Evolutionary conservation across 2,888 invertebrate species (phyloP), one percentile per base, ranked within the genome.

Genomic region (Cephus pulcher): DNA sequence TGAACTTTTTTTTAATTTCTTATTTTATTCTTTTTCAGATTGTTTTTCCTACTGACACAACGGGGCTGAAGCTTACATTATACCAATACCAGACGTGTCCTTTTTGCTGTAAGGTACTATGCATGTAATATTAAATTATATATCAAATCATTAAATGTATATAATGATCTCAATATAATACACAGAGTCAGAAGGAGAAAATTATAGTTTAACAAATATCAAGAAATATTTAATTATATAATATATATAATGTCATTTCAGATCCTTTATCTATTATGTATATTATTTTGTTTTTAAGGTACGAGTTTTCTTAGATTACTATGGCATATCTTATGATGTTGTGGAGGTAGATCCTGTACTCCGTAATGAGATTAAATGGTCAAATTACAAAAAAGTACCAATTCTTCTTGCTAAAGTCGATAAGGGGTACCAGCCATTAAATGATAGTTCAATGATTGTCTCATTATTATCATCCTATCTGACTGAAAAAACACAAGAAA

Each of bases 51-150:
- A 92, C 93, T 4, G 96, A 97, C 88, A 92, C 89, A 1, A 93
- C 93, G 73, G 95, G 95, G 35, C 92, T 98, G 79, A 95, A 97
- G 85, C 92, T 99, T 74, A 96, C 97, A 0, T 93, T 99, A 32
- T 99, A 97, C 90, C 99, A 99, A 93, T 99, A 98, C 90, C 97
- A 98, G 88, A 98, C 98, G 0, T 99, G 99, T 89, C 99, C 99
- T 0, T 99, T 99, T 92, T 99, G 99, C 92, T 98, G 98, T 90
- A 99, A 99, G 93, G 96, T 96, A 32, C 56, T 56, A 56, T 56
- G 56, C 56, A 23, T 82, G 34, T 76, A 70, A 32, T 33, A 71
- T 34, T 32, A n/a, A 69, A 69, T 32, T 35, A 37, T 76, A n/a
- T n/a, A 32, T 68, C 74, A 73, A 12, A 9, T 34, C 76, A 32